Base-by-base conservation (phyloP, 2,797 vertebrate genomes). In the Sphaeramia orbicularis region DNA sequence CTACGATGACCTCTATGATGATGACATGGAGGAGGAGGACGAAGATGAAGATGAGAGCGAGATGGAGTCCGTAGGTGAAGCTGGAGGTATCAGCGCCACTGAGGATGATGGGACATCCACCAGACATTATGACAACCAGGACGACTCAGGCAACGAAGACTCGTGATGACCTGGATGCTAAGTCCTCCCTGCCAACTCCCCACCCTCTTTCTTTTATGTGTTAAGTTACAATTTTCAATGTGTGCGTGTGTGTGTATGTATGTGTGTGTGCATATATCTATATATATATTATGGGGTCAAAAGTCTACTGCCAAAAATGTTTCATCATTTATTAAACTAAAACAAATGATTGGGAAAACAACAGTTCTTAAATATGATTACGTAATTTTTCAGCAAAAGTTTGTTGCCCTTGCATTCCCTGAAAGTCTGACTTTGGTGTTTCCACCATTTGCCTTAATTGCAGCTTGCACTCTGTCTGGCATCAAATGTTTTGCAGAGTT, bases 71-170 rank as follows among this genome's bases (percentile, higher is more conserved):
- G 83, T 95, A 87, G 90, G 95, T 56, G 97, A 97, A 83, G 96
- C 97, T 50, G 96, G 91, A 74, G 96, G 0, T 84, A 49, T 89
- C 8, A 94, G 89, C 86, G 90, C 93, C 0, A 92, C 93, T 54
- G 96, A 96, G 71, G 92, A 90, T n/a, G 88, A 83, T 1, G 92
- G 82, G 65, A 92, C 81, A 13, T 87, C 91, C 80, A 89, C 80
- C 78, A 95, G 95, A 79, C 94, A 95, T 93, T 98, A 96, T 78
- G 97, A 96, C 0, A 95, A 99, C 47, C 97, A 99, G 1, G 97
- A 99, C 38, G 98, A 99, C 94, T 99, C 97, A 64, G 98, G 97
- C 76, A 99, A 98, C 0, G 97, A 99, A 92, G 97, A 99, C 89
- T 99, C 96, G 44, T 99, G 97, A 97, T 96, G 94, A 96, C 93